phyloP scores from a whole-genome alignment of 2,797 vertebrate genomes.

The Rhinichthys osculus region DNA sequence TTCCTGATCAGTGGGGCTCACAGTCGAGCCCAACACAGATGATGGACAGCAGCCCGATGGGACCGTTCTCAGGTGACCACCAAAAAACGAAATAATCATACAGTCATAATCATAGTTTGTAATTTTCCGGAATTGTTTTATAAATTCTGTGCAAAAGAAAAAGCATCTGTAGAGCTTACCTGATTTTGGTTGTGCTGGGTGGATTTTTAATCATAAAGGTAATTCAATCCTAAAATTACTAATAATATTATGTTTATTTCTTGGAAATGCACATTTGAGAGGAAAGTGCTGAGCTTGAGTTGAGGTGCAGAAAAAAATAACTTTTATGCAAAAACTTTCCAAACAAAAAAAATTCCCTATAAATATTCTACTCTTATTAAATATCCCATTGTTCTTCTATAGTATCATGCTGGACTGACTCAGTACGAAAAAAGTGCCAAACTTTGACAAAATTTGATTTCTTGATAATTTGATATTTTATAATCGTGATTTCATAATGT shows the following conservation, averaged over 20 bases:
- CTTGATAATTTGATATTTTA: background rate
- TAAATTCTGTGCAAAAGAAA: too few species aligned
- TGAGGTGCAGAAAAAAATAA: background rate
- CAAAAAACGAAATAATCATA: too few species aligned
- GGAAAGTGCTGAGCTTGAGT: background rate
- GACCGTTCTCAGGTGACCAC: constrained; percentile 71
- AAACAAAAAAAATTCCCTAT: too few species aligned
- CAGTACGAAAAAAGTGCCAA: background rate
- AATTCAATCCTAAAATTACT: background rate
- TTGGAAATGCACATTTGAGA: background rate
- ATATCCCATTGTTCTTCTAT: background rate
- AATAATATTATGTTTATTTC: background rate
- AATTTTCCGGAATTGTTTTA: background rate
- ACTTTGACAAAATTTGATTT: background rate
- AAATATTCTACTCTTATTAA: background rate
- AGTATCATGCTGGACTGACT: too few species aligned
- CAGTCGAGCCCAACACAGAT: constrained; percentile 64
- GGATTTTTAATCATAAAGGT: background rate
- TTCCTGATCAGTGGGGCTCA: constrained; percentile 67
- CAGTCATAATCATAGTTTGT: background rate
- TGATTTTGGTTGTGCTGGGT: too few species aligned
- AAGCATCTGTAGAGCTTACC: too few species aligned
- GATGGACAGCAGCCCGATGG: constrained; percentile 69
- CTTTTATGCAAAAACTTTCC: background rate
- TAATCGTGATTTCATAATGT: background rate